These are phyloP conservation scores for Hyposoter dolosus DNA, from an alignment of 2,888 invertebrate genomes.

Conservation along the genomic window DNA sequence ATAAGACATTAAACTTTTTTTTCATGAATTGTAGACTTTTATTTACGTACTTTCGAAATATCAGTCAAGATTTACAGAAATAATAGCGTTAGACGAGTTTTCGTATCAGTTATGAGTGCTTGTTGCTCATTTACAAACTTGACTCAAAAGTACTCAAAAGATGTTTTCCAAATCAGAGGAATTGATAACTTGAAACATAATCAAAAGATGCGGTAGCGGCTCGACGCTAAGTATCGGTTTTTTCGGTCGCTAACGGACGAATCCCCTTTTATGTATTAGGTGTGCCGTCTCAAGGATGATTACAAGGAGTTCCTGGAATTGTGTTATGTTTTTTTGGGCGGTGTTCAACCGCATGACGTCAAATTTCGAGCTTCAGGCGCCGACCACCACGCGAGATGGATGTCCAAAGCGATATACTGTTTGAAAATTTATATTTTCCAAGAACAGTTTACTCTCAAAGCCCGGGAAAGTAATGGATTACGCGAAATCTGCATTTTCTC, in stretches of 20 bases:
- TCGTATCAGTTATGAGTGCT: too few species aligned
- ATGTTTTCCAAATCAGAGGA: not conserved
- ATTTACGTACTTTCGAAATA: too few species aligned
- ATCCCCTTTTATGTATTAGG: not conserved
- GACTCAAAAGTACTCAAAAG: too few species aligned
- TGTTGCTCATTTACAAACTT: too few species aligned
- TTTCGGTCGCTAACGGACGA: not conserved
- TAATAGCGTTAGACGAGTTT: too few species aligned
- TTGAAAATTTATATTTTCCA: not conserved
- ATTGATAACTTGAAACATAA: not conserved
- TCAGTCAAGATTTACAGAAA: too few species aligned
- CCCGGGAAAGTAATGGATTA: not conserved
- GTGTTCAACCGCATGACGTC: not conserved
- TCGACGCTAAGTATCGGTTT: not conserved
- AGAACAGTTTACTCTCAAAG: not conserved
- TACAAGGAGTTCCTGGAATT: conserved; percentile 6
- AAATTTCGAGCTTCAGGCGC: not conserved
- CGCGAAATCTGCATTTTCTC: conserved; percentile 1
- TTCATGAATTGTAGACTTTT: too few species aligned
- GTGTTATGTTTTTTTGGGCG: conserved; percentile 12
- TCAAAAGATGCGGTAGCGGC: not conserved
- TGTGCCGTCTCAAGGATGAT: not conserved
- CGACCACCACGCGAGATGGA: conserved; percentile 12
- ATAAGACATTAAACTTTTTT: too few species aligned
- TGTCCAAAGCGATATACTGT: not conserved